Conservation (phyloP, 2,113 vertebrate species). For the Mustela lutreola region DNA sequence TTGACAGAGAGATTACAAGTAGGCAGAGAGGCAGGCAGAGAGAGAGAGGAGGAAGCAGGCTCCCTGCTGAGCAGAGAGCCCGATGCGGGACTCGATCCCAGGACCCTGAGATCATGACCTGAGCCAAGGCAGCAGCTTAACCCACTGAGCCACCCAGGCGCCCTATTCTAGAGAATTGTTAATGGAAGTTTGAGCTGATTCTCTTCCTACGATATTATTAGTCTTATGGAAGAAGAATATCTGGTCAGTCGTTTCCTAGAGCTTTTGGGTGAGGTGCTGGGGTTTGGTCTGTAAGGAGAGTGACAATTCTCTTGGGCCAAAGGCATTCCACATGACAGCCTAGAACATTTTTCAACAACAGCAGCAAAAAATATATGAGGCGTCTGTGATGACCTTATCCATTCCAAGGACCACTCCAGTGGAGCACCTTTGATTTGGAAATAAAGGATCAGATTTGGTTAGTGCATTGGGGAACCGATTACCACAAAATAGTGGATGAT, state of each 20-base stretch:
- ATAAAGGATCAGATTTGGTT: not conserved
- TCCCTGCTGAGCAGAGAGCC: no score
- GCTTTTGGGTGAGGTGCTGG: not conserved
- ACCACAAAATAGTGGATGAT: not conserved
- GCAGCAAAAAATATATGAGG: not conserved
- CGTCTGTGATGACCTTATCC: not conserved
- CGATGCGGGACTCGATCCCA: no score
- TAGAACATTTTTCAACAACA: not conserved
- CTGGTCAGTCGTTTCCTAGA: not conserved
- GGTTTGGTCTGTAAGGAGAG: not conserved
- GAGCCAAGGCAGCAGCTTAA: no score
- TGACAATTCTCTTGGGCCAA: not conserved
- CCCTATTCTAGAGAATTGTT: not conserved
- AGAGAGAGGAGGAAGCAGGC: no score
- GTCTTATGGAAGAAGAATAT: not conserved
- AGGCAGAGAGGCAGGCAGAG: no score
- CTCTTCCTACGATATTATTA: not conserved
- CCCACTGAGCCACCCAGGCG: no score
- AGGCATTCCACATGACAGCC: not conserved
- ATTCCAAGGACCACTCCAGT: not conserved
- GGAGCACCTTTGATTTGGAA: not conserved
- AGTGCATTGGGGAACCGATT: fast-evolving
- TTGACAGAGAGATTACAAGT: no score
- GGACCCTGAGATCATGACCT: no score
- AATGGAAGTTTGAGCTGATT: not conserved